Percentiles rank a stretch among this genome's conserved stretches.
Conservation (phyloP, 2,113 vertebrate species). For the Rynchops niger region DNA sequence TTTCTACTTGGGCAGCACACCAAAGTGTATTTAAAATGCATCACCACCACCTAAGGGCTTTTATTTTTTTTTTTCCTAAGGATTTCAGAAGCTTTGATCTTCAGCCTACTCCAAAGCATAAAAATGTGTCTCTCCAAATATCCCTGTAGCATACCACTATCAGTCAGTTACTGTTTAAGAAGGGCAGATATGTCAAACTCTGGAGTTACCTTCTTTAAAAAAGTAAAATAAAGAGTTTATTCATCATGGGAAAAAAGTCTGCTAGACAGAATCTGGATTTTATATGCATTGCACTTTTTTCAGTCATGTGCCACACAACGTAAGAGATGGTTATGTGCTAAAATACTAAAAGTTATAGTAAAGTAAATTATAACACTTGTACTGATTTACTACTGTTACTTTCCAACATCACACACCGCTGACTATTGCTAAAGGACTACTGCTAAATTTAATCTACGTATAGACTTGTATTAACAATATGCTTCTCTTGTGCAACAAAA, state of each 20-base stretch:
- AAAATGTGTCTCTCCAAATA: not conserved
- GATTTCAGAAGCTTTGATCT: slow-evolving; percentile 1
- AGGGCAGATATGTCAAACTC: not conserved
- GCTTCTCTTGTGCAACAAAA: not conserved
- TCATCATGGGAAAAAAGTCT: not conserved
- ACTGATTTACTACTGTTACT: not conserved
- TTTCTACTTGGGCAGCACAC: not conserved
- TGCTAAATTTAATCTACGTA: not conserved
- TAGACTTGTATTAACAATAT: not conserved
- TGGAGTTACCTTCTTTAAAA: not conserved
- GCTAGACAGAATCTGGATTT: not conserved
- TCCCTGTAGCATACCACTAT: not conserved
- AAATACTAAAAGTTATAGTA: not conserved
- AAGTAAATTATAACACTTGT: not conserved
- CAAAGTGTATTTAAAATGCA: not conserved
- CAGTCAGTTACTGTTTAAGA: not conserved
- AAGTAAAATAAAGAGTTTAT: not conserved
- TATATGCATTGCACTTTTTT: not conserved
- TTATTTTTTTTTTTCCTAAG: not conserved
- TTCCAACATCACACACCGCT: not conserved
- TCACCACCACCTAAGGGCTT: not conserved
- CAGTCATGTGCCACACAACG: not conserved
- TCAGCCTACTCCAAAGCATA: not conserved
- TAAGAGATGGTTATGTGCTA: not conserved
- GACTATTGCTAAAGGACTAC: not conserved